Conservation (phyloP, 1,140 invertebrate species). For the Teleogryllus occipitalis region DNA sequence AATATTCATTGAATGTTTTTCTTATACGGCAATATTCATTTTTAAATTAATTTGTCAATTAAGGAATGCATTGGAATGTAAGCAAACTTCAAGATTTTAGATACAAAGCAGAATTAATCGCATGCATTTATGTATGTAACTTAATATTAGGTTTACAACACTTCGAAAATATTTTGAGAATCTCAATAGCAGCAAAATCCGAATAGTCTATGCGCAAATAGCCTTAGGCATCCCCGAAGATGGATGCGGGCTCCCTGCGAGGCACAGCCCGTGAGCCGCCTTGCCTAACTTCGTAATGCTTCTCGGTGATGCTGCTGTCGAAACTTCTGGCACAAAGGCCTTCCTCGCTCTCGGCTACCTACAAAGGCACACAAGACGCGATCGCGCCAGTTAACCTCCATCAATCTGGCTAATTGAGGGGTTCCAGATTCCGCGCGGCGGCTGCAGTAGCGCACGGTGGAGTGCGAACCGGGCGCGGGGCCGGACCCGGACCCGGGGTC, state of each 20-base stretch:
- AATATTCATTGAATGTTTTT: no score
- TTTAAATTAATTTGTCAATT: no score
- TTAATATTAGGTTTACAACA: no score
- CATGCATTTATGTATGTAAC: no score
- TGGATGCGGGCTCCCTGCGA: background rate
- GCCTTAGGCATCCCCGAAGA: background rate
- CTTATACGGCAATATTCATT: no score
- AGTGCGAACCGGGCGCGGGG: no score
- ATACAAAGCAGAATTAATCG: no score
- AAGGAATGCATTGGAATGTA: no score
- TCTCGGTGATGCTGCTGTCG: background rate
- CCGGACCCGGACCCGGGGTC: no score
- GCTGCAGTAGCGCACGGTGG: background rate
- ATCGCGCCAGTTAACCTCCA: slow-evolving; percentile 12
- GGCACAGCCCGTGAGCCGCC: background rate
- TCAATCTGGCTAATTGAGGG: slow-evolving; percentile 14
- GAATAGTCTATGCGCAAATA: background rate
- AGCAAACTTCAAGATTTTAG: no score
- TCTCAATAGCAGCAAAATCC: no score
- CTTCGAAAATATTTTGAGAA: no score
- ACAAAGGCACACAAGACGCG: slow-evolving; percentile 8
- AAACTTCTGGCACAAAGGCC: background rate
- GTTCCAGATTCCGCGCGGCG: background rate
- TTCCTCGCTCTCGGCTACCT: background rate
- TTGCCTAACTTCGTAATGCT: background rate